Base-by-base conservation (phyloP, 53 echinoderm and acorn worm species). In the Pentamera pediparva region DNA sequence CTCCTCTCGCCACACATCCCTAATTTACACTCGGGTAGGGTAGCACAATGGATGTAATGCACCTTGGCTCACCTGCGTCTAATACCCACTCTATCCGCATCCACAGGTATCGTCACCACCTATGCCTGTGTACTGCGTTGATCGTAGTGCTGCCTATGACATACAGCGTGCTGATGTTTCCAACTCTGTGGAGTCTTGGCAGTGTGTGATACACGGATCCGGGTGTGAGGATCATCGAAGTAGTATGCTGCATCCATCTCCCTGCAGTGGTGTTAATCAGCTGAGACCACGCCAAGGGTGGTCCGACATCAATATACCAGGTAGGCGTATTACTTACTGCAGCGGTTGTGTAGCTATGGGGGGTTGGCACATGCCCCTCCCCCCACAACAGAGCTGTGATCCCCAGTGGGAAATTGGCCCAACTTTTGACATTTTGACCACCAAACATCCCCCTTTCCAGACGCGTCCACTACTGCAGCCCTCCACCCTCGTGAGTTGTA, bases 291-390 rank as follows among this genome's bases (percentile, higher is more conserved):
- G 74, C 38, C 61, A 69, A 65, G 98, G 98, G 35, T 98, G 91
- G 89, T 89, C 91, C n/a, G 79, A 91, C 39, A 98, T 98, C 36
- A 80, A 92, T 49, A 87, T 98, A 19, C 98, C 98, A 83, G 86
- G 98, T 98, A 76, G 15, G 58, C 17, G 28, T 57, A 26, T 31
- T 57, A n/a, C n/a, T n/a, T n/a, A n/a, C n/a, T n/a, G n/a, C n/a
- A n/a, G n/a, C n/a, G n/a, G n/a, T n/a, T n/a, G n/a, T n/a, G n/a
- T n/a, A n/a, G 43, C 15, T 41, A 45, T 45, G 47, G n/a, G 47
- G n/a, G n/a, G n/a, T 45, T n/a, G 1, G 13, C n/a, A 45, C 47
- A 1, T 45, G 47, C 13, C 12, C 47, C 12, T 45, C 0, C 47
- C 47, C 12, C n/a, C 1, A 15, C 12, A 45, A 45, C 12, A 45